These are phyloP conservation scores for Natator depressus DNA, from an alignment of 2,113 vertebrate genomes.

Conservation along the genomic window DNA sequence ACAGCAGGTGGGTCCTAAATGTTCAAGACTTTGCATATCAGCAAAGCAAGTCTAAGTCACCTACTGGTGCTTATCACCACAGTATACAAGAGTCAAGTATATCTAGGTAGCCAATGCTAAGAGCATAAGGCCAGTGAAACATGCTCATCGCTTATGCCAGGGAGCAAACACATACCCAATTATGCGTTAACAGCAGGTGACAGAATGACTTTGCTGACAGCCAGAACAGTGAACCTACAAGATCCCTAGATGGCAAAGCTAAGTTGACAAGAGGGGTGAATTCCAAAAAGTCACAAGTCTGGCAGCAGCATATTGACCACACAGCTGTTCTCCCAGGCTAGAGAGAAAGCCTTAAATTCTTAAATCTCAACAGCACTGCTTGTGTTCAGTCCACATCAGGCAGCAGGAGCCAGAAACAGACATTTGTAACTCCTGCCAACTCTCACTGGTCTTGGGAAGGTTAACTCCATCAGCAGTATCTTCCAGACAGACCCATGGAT, in stretches of 20 bases:
- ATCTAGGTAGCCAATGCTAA: background rate
- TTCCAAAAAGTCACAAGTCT: fast-evolving
- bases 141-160: background rate
- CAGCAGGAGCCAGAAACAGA: background rate
- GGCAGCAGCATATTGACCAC: background rate
- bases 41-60: background rate
- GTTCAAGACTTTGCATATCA: background rate
- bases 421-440: background rate
- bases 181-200: background rate
- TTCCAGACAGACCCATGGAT: background rate
- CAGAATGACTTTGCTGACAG: background rate
- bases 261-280: background rate
- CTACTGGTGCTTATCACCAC: background rate
- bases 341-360: background rate
- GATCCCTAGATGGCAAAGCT: background rate
- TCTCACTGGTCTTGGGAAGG: background rate
- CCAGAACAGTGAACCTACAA: fast-evolving
- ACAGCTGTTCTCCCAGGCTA: background rate
- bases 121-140: background rate
- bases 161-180: background rate
- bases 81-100: background rate
- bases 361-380: background rate
- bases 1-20: background rate
- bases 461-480: background rate
- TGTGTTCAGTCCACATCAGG: fast-evolving